phyloP scores from a whole-genome alignment of 2,113 vertebrate species.

The Synchiropus splendidus region DNA sequence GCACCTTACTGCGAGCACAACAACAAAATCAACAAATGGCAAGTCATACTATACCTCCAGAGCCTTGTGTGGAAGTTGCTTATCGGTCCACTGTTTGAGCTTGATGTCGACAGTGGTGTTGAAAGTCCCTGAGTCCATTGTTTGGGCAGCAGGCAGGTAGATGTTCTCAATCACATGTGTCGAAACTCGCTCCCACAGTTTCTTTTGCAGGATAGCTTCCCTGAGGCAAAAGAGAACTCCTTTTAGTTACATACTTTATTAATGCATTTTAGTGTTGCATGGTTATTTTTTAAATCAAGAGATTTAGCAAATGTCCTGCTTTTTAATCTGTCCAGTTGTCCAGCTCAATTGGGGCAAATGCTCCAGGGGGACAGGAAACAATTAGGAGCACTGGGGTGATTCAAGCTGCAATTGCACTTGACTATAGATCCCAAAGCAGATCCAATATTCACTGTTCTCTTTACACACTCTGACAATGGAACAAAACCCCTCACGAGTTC shows the following conservation, averaged over 20 bases:
- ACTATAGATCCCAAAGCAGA: slow-evolving; percentile 21
- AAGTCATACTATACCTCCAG: slow-evolving; percentile 74
- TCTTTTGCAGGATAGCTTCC: slow-evolving; percentile 94
- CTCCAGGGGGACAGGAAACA: slow-evolving; percentile 8
- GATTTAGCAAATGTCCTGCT: too few species aligned
- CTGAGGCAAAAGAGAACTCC: slow-evolving; percentile 50
- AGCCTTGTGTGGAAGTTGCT: slow-evolving; percentile 94
- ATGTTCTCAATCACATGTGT: slow-evolving; percentile 99
- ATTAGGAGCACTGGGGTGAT: slow-evolving; percentile 39
- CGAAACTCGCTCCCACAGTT: slow-evolving; percentile 92
- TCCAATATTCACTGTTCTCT: slow-evolving; percentile 8
- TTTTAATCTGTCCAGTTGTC: too few species aligned
- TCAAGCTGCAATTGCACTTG: slow-evolving; percentile 16
- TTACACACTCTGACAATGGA: slow-evolving; percentile 28
- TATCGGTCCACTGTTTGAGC: slow-evolving; percentile 98
- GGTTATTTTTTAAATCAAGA: too few species aligned
- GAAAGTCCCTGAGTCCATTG: slow-evolving; percentile 91
- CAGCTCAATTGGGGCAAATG: slow-evolving; percentile 2
- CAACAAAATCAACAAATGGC: not conserved
- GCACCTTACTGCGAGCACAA: too few species aligned
- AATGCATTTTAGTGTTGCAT: too few species aligned
- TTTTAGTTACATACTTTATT: too few species aligned
- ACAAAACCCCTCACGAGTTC: slow-evolving; percentile 29
- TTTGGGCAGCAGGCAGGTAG: slow-evolving; percentile 95
- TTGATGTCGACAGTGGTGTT: slow-evolving; percentile 98